Evolutionary conservation across 1,140 invertebrate genomes (phyloP), one percentile per base, ranked within the genome.

Genomic region (Tachypleus tridentatus): DNA sequence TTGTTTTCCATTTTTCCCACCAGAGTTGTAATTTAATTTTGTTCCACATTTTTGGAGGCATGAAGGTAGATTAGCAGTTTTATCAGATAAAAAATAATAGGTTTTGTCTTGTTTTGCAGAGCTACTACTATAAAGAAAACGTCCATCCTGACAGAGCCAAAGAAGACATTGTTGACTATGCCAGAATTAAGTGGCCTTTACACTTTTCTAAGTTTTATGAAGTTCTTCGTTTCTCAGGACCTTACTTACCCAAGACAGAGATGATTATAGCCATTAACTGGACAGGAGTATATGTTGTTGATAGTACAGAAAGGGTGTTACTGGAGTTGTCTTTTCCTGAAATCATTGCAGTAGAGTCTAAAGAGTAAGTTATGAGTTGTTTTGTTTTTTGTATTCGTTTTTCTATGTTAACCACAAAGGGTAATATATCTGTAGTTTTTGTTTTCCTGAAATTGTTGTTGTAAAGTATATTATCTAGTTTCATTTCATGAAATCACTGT

Each of bases 201-300:
- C 79, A 99, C 0, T 99, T 99, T 74, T 99, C 96, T 4, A 83
- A 95, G 63, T 96, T 96, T 76, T 96, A 95, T 73, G 91, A 96
- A 78, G 91, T 91, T 0, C 75, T 85, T 5, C 81, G 90, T 73
- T 91, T 91, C 76, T 91, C 90, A 6, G 93, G 97, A 3, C 96
- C 97, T 0, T 95, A 96, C 81, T 80, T 99, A 64, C 95, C 95
- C 3, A 98, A 98, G 77, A 99, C 99, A 77, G 96, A 99, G 79
- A 95, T 96, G 3, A 96, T 97, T 67, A 96, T 99, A 69, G 97
- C 97, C 4, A 96, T 99, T 1, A 99, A 99, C 76, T 99, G 97
- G 95, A 99, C 96, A 8, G 97, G 97, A 10, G 92, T 98, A 60
- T 96, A 96, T 76, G 92, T 95, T 0, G 96, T 99, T 1, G 96